Evolutionary conservation across 1,140 invertebrate species (phyloP).

Genomic region (Caenorhabditis brenneri): DNA sequence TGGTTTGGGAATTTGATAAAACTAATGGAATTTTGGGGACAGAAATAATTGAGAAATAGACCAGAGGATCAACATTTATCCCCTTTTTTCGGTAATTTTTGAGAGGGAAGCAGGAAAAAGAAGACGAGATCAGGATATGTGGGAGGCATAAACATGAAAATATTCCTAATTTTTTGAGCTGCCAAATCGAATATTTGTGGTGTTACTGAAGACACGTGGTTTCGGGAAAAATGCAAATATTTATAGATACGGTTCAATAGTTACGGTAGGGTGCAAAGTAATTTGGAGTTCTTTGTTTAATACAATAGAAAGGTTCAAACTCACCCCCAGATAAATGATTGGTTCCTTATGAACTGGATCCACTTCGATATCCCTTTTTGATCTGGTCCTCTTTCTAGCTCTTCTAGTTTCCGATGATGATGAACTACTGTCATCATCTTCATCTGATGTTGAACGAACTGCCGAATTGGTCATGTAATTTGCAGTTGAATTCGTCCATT

Average conservation of each 20-base stretch:
- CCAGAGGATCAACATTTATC: background rate
- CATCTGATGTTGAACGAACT: slow-evolving; percentile 9
- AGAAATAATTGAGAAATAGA: background rate
- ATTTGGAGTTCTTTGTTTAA: background rate
- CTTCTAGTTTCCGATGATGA: background rate
- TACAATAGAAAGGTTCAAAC: background rate
- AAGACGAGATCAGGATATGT: no score
- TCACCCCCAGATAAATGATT: slow-evolving; percentile 45
- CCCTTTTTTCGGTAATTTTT: background rate
- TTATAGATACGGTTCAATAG: background rate
- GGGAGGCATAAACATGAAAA: no score
- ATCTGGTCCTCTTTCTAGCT: background rate
- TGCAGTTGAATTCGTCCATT: slow-evolving; percentile 46
- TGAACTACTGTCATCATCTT: slow-evolving; percentile 14
- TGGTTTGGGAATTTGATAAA: background rate
- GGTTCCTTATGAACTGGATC: slow-evolving; percentile 46
- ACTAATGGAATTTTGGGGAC: background rate
- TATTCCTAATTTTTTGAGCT: no score
- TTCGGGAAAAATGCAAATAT: no score
- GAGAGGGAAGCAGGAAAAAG: background rate
- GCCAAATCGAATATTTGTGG: no score
- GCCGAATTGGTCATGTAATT: background rate
- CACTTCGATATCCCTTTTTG: slow-evolving; percentile 38
- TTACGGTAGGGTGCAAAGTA: no score
- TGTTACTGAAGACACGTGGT: no score